Percentiles rank a stretch among this genome's conserved stretches.
Conservation (phyloP, 2,797 vertebrate genomes). For the Sitta carolinensis region DNA sequence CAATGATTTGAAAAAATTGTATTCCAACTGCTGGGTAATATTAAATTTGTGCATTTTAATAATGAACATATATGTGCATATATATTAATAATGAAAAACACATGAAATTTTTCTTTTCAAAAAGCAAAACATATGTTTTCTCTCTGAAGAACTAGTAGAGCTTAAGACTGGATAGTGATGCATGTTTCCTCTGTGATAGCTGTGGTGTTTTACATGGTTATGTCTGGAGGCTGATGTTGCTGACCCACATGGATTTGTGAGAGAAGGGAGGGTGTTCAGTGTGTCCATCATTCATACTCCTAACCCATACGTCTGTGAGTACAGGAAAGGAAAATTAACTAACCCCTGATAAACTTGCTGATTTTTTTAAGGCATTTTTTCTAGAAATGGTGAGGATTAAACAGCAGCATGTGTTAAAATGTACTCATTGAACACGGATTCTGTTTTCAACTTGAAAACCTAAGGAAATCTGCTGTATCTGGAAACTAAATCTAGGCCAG, state of each 20-base stretch:
- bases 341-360: background rate
- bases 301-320: background rate
- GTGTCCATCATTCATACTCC: background rate
- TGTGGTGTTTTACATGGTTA: background rate
- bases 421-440: background rate
- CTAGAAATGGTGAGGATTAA: background rate
- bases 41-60: background rate
- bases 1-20: background rate
- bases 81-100: background rate
- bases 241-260: background rate
- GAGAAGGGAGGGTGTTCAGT: background rate
- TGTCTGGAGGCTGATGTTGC: background rate
- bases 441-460: background rate
- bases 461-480: background rate
- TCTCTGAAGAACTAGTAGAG: background rate
- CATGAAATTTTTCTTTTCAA: background rate
- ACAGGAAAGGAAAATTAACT: background rate
- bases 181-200: background rate
- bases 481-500: background rate
- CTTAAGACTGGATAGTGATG: background rate
- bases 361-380: background rate
- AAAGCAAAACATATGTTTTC: rapidly evolving
- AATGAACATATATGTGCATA: background rate
- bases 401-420: background rate
- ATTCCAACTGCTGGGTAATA: background rate